Base-by-base conservation (phyloP, 2,797 vertebrate genomes). In the Apogon hyalosoma region DNA sequence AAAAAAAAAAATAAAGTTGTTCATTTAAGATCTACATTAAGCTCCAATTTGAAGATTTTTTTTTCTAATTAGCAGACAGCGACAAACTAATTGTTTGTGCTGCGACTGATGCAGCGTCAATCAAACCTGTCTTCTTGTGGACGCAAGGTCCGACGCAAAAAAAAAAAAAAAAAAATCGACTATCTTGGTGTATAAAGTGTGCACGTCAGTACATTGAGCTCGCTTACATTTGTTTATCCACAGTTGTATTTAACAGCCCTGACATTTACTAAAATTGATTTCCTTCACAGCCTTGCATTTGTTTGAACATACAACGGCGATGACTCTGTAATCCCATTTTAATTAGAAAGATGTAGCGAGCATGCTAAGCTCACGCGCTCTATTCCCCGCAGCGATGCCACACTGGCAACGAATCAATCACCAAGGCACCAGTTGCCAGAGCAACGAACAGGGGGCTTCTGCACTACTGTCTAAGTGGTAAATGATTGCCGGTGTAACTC, bases 321-420 rank as follows among this genome's bases (percentile, higher is more conserved):
- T 93, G 94, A 94, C 93, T 94, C 92, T 91, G 90, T 96, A 97
- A 98, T 96, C 96, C 94, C 90, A 91, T 96, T 97, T 98, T 97
- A 98, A 98, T 98, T 97, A 97, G 95, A 95, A 92, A 93, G 94
- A 96, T 95, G 94, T 95, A 95, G 92, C 88, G 83, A 92, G 92
- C 91, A 86, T 74, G 86, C 86, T 89, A 90, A 90, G 80, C 88
- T 87, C 88, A 87, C 79, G 75, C 83, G 80, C 88, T 87, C 85
- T 80, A 84, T 94, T 96, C 95, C 96, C 96, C 79, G 90, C 96
- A 95, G 96, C 94, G 94, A 95, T 95, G 95, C 95, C 96, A 96
- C 90, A 93, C 93, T 96, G 97, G 95, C 95, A 94, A 95, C 90
- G 94, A 97, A 97, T 97, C 96, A 96, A 97, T 98, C 96, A 97